Evolutionary conservation across 2,888 invertebrate genomes (phyloP), one percentile per base, ranked within the genome.

Genomic region (Chymomyza procnemis): DNA sequence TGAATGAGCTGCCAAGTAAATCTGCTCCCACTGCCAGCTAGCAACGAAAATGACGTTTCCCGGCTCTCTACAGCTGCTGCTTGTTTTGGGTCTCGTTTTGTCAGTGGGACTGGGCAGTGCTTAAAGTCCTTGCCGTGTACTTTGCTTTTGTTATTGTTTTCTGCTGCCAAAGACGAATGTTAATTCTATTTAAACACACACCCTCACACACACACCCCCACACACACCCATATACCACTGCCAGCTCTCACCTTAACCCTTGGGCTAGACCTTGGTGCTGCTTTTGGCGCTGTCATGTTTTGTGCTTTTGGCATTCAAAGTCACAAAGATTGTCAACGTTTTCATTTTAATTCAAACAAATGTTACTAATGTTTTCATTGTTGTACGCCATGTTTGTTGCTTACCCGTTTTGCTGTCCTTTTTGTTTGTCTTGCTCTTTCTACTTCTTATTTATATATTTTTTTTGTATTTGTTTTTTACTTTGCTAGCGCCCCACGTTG

Each of bases 301-400:
- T 70, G 65, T 71, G 75, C 75, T 71, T 69, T 78, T 69, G 79
- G 80, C 78, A 80, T 78, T 82, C 84, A 86, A 82, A 82, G 82
- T 80, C 82, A 75, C 73, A 78, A 77, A 74, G 73, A 84, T 80
- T 84, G 85, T 84, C 85, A 85, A 79, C 81, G 79, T 87, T 87
- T 88, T 78, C 82, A 79, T 82, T 87, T 88, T 84, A 88, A 86
- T 85, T 83, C 80, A 78, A 86, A 81, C 84, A 88, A 86, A 82
- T 76, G 85, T 84, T 85, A 70, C 74, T 76, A 79, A 84, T 85
- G 87, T 85, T 85, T 76, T 78, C 80, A 80, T 82, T 80, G 78
- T 76, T 74, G 69, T 71, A 55, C 65, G 64, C 46, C 65, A 26
- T 19, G 71, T 55, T 8, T 67, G 64, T 22, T 75, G 74, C 26